These are phyloP conservation scores for Tragelaphus scriptus DNA, from an alignment of 2,113 vertebrate species.

Conservation along the genomic window DNA sequence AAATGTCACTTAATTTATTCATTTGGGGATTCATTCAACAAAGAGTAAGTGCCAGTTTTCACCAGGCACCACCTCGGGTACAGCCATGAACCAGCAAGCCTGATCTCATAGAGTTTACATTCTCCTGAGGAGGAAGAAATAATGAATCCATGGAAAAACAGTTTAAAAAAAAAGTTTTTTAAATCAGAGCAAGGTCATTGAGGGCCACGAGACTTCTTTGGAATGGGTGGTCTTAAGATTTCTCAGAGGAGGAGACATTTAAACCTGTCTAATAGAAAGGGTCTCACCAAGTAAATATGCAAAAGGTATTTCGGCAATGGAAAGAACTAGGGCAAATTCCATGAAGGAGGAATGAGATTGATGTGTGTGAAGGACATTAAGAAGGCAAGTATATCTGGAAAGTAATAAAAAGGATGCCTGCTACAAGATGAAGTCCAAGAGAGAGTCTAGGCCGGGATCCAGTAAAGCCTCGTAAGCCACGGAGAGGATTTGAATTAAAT, in stretches of 20 bases:
- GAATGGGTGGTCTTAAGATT: background rate
- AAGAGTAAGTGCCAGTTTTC: background rate
- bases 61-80: background rate
- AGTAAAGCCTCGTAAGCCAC: accelerated
- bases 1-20: background rate
- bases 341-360: accelerated
- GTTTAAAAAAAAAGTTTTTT: background rate
- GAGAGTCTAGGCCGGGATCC: background rate
- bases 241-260: background rate
- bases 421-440: background rate
- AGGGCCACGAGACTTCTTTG: background rate
- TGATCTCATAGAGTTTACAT: background rate
- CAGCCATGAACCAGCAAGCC: background rate
- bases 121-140: background rate
- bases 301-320: background rate
- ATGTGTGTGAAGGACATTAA: background rate
- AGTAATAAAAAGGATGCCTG: background rate
- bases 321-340: background rate
- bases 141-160: background rate
- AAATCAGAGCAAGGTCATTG: background rate
- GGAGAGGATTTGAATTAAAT: background rate
- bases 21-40: background rate
- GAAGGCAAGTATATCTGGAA: background rate
- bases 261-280: background rate
- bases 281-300: background rate